Percentiles rank a stretch among this genome's conserved stretches.
Conservation (phyloP, 2,888 invertebrate species). For the Scaptomyza polygonia region DNA sequence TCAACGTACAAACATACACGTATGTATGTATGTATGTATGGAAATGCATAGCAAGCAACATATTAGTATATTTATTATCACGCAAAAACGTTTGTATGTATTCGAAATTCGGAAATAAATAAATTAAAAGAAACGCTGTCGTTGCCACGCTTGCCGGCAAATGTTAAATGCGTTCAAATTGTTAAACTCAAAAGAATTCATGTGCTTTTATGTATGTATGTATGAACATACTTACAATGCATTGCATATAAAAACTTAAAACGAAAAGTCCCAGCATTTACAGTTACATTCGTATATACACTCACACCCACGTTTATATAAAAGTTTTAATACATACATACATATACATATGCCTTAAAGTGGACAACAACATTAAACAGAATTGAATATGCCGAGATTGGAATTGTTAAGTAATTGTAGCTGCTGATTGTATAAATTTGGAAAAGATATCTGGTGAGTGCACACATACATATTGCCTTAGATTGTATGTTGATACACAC, state of each 20-base stretch:
- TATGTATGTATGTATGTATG: not conserved
- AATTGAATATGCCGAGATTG: conserved; percentile 39
- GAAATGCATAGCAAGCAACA: not conserved
- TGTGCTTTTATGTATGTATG: not conserved
- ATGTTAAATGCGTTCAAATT: conserved; percentile 16
- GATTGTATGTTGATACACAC: not conserved
- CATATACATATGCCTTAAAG: conserved; percentile 14
- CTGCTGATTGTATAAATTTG: conserved; percentile 37
- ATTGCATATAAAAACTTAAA: not conserved
- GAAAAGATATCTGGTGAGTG: conserved; percentile 37
- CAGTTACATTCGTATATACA: conserved; percentile 6
- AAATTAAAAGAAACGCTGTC: conserved; percentile 7
- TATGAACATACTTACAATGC: not conserved
- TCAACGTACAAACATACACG: not conserved
- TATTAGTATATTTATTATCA: conserved; percentile 9
- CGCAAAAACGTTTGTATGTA: not conserved
- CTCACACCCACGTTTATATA: not conserved
- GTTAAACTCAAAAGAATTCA: conserved; percentile 7
- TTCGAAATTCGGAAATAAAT: conserved; percentile 30
- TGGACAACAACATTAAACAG: conserved; percentile 34
- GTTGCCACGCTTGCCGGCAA: conserved; percentile 4
- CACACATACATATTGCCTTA: not conserved
- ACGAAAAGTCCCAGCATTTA: not conserved
- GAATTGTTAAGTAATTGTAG: conserved; percentile 36
- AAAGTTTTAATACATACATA: conserved; percentile 1